Base-by-base conservation (phyloP, 2,888 invertebrate species). In the Dasysyrphus tricinctus region DNA sequence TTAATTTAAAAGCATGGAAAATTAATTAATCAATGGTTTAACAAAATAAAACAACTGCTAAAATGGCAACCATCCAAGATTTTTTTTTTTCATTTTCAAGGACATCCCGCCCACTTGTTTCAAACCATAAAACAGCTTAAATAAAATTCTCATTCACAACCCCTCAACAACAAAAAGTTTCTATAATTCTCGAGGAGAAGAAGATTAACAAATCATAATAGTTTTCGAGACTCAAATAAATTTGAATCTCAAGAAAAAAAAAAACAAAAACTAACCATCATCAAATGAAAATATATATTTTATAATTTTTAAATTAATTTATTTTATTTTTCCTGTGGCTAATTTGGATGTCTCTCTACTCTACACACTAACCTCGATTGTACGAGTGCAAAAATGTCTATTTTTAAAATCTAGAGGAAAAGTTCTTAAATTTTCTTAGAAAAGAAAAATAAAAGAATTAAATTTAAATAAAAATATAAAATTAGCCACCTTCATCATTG, bases 311-410 rank as follows among this genome's bases (percentile, higher is more conserved):
- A 29, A 44, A 29, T 44, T 63, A 19, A 39, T 39, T 12, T 24
- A 39, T 14, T 42, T 42, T 61, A 73, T 69, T 67, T 44, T 74
- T 65, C 67, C 24, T 70, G 34, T 16, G 44, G 70, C 76, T 83
- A 78, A 77, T 83, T 74, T 42, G 34, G 69, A 70, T 70, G 49
- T 67, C 69, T 84, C 80, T 72, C 24, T 24, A 24, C 24, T 24
- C 24, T 24, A 24, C 24, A 72, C 57, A 80, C 69, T 47, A 80
- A 73, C 84, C 76, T 80, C 84, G 77, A 80, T 77, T 85, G 80
- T 67, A 77, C 80, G 84, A 80, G 84, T 85, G 84, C 84, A 85
- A 85, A 84, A 85, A 73, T 73, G 19, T 59, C 76, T 85, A 85
- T 85, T 85, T 80, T 77, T 80, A 83, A 24, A 63, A 44, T 37